Conservation (phyloP, 2,888 invertebrate genomes). For the Chrysodeixis includens region DNA sequence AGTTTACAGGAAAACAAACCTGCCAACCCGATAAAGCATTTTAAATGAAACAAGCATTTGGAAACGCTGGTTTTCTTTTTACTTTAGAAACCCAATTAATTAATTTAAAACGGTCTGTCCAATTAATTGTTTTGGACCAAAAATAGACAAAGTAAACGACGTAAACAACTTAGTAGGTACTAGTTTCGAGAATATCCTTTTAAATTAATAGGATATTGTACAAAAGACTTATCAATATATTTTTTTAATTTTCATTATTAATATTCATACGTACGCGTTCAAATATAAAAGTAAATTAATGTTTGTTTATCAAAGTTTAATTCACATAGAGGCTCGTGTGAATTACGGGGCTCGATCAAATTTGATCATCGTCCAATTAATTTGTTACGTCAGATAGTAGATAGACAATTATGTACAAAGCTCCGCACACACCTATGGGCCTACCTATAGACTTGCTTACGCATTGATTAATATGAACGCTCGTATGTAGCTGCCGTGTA, state of each 20-base stretch:
- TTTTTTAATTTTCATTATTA: slow-evolving; percentile 17
- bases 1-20: not conserved
- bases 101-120: slow-evolving; percentile 1
- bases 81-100: slow-evolving; percentile 26
- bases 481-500: slow-evolving; percentile 4
- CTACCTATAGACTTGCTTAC: slow-evolving; percentile 11
- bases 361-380: slow-evolving; percentile 54
- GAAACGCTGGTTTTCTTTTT: slow-evolving; percentile 3
- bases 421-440: slow-evolving; percentile 10
- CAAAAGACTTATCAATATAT: slow-evolving; percentile 15
- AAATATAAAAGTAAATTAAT: slow-evolving; percentile 31
- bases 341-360: slow-evolving; percentile 47
- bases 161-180: slow-evolving; percentile 11
- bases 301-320: slow-evolving; percentile 48
- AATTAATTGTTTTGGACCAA: slow-evolving; percentile 25
- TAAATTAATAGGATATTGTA: slow-evolving; percentile 16
- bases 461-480: slow-evolving; percentile 20
- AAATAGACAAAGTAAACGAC: slow-evolving; percentile 14
- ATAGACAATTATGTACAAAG: slow-evolving; percentile 41
- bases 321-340: slow-evolving; percentile 24
- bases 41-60: slow-evolving; percentile 1
- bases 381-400: slow-evolving; percentile 42
- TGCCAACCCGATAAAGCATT: not conserved
- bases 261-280: slow-evolving; percentile 9
- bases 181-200: slow-evolving; percentile 24